phyloP scores from a whole-genome alignment of 2,888 invertebrate species.

The Lasioglossum leucozonium region DNA sequence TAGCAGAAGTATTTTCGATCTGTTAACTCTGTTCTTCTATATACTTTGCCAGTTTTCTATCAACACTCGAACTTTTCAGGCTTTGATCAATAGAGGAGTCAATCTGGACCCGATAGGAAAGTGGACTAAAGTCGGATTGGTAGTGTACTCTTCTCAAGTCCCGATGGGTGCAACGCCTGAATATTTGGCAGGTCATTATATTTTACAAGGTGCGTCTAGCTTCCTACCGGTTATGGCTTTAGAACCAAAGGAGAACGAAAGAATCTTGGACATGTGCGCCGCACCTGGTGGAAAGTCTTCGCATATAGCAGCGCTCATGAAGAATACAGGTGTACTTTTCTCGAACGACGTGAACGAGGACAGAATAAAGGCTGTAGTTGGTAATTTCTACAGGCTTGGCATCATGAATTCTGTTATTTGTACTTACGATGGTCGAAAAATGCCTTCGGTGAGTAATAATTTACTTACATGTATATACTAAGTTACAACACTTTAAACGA shows the following conservation, averaged over 20 bases:
- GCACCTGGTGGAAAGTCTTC: slow-evolving; percentile 99
- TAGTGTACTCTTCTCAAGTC: slow-evolving; percentile 97
- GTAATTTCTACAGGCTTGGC: slow-evolving; percentile 98
- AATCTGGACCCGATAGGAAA: slow-evolving; percentile 99
- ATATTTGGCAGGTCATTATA: slow-evolving; percentile 99
- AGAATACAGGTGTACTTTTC: slow-evolving; percentile 97
- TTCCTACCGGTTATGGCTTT: slow-evolving; percentile 99
- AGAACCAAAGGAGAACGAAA: slow-evolving; percentile 97
- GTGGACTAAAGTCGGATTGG: slow-evolving; percentile 99
- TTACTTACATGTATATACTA: background rate
- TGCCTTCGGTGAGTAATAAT: slow-evolving; percentile 87
- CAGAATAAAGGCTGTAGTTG: slow-evolving; percentile 95
- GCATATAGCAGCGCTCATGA: slow-evolving; percentile 99
- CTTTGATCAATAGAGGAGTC: slow-evolving; percentile 97
- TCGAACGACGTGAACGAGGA: slow-evolving; percentile 98
- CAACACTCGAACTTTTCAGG: slow-evolving; percentile 82
- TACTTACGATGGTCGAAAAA: slow-evolving; percentile 95
- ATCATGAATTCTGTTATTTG: slow-evolving; percentile 97
- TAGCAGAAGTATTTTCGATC: slow-evolving; percentile 89
- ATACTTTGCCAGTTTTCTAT: background rate
- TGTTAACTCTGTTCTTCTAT: background rate
- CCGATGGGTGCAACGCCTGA: slow-evolving; percentile 99
- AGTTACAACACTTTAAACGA: too few species aligned
- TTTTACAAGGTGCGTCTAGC: slow-evolving; percentile 98
- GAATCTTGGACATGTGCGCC: slow-evolving; percentile 97